Conservation (phyloP, 2,888 invertebrate genomes). For the Morpho helenor region DNA sequence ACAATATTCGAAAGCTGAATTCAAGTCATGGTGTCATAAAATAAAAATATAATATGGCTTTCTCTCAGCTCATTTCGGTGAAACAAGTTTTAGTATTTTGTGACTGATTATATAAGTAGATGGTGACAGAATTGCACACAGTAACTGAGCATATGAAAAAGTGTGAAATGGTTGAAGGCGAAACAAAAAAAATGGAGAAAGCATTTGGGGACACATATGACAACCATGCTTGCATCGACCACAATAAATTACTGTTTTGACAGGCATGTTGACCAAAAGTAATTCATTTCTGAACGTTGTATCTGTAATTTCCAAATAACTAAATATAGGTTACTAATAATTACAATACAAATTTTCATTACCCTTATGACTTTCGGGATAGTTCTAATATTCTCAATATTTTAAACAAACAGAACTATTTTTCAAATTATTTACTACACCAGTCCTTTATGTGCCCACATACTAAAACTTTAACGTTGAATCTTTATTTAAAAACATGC, state of each 20-base stretch:
- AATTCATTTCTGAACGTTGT: too few relatives aligned
- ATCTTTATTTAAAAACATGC: not conserved
- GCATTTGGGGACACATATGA: conserved; percentile 44
- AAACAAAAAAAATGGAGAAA: conserved; percentile 54
- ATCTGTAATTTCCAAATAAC: too few relatives aligned
- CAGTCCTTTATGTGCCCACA: too few relatives aligned
- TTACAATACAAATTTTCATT: too few relatives aligned
- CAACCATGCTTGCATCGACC: conserved; percentile 21
- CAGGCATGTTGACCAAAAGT: not conserved
- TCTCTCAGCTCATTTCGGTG: conserved; percentile 53
- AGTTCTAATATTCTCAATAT: too few relatives aligned
- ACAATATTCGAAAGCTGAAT: conserved; percentile 38
- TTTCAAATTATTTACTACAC: too few relatives aligned
- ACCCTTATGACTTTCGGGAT: too few relatives aligned
- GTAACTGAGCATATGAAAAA: conserved; percentile 47
- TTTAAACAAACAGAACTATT: too few relatives aligned
- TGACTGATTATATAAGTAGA: conserved; percentile 56
- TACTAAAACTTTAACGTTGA: too few relatives aligned
- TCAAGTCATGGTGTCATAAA: conserved; percentile 37
- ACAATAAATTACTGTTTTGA: conserved; percentile 11
- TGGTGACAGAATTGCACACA: conserved; percentile 58
- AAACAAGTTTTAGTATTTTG: conserved; percentile 55
- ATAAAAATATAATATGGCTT: conserved; percentile 49
- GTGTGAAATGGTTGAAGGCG: conserved; percentile 41
- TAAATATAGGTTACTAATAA: too few relatives aligned